These are phyloP conservation scores for Neogobius melanostomus DNA, from an alignment of 2,113 vertebrate genomes.

Conservation along the genomic window DNA sequence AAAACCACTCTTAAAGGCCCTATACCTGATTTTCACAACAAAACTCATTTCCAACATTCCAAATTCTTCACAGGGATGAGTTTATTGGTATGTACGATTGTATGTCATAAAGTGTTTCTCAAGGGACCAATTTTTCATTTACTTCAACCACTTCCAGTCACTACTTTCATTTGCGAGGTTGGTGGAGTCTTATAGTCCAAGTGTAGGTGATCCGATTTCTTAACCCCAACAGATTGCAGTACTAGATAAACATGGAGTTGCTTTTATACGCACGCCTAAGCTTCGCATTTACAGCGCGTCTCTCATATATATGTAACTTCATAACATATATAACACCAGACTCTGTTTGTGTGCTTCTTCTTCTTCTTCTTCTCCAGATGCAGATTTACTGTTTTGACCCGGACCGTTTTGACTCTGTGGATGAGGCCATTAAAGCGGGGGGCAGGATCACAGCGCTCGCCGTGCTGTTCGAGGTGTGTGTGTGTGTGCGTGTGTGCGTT, in stretches of 20 bases:
- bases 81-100: no score
- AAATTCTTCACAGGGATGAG: not conserved
- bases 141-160: no score
- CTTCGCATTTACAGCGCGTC: not conserved
- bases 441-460: conserved; percentile 89
- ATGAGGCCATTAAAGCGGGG: conserved; percentile 85
- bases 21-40: no score
- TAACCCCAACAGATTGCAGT: no score
- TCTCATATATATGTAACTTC: not conserved
- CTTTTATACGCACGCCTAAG: not conserved
- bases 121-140: no score
- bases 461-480: conserved; percentile 90
- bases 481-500: conserved; percentile 67
- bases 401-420: conserved; percentile 80
- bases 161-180: not conserved
- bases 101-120: no score
- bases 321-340: not conserved
- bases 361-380: conserved; percentile 81
- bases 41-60: not conserved
- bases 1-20: no score
- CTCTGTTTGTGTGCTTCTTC: not conserved
- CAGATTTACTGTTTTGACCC: conserved; percentile 93
- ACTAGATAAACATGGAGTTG: no score
- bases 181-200: not conserved
- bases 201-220: no score